Evolutionary conservation across 2,888 invertebrate species (phyloP), one percentile per base, ranked within the genome.

Genomic region (Nomada goodeniana): DNA sequence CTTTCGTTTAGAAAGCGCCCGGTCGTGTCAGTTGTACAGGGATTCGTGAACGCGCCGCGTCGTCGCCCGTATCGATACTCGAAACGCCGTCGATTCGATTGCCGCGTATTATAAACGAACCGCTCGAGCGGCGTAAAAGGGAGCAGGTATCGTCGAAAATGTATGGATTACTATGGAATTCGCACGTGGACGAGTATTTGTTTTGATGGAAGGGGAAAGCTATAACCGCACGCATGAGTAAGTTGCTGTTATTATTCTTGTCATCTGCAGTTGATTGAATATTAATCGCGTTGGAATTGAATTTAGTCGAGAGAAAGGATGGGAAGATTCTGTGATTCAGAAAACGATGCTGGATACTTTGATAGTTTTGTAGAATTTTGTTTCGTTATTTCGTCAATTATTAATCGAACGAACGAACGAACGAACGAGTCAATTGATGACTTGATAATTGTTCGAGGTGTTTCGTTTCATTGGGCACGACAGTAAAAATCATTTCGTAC

Each of bases 1-100:
- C 86, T 86, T 86, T 86, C 86, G 86, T 86, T 86, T 86, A 86
- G 86, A 86, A 86, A 86, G 86, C 86, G 80, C 55, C 55, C n/a
- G 72, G 68, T 76, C 80, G 83, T 83, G 84, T 83, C 83, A 81
- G 81, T 73, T 67, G 80, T 18, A 75, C 64, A 71, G 68, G 61
- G 80, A 76, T 80, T 72, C 80, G 80, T 65, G 80, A 80, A 68
- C 73, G 68, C 59, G 64, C 64, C 44, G 80, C 71, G 73, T 73
- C 80, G 67, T n/a, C 42, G 55, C 10, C 55, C n/a, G 42, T 18
- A 42, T 61, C 65, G n/a, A 47, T 15, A 15, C 52, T 23, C 55
- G 29, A 55, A 10, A 52, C 18, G 53, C 55, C 61, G 60, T 11
- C 44, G n/a, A 50, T 61, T 55, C 53, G 44, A 15, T n/a, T 11